A percentile compares a stretch with the other conserved stretches of the same genome.
Evolutionary conservation across 2,113 vertebrate species (phyloP).

Genomic region (Athene cunicularia): DNA sequence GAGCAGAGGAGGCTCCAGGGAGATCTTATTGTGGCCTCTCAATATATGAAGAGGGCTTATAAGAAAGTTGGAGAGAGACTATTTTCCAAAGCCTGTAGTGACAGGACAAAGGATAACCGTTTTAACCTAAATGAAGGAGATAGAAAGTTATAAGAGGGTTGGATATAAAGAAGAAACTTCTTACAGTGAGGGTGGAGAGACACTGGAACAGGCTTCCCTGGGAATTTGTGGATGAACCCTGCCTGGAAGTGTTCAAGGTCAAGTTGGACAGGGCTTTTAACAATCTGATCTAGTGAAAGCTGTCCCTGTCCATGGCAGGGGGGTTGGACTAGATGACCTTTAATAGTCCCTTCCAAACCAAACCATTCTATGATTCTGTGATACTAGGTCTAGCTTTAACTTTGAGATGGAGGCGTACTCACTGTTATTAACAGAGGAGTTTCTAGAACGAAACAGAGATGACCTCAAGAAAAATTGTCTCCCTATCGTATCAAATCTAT

Average conservation of each 20-base stretch:
- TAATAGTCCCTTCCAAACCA: background rate
- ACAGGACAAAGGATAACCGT: fast-evolving
- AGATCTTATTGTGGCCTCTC: fast-evolving
- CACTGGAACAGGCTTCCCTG: background rate
- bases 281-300: background rate
- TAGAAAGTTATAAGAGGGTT: background rate
- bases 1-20: background rate
- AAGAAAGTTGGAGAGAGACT: background rate
- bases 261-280: background rate
- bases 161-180: background rate
- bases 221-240: background rate
- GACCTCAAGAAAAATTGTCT: background rate
- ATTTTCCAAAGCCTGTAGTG: background rate
- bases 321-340: fast-evolving
- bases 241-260: background rate
- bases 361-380: background rate
- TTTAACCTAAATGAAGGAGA: background rate
- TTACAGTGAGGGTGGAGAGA: background rate
- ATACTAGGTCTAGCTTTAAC: background rate
- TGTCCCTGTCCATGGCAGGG: background rate
- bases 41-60: background rate
- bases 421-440: background rate
- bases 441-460: background rate
- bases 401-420: background rate
- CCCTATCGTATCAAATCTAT: background rate